Evolutionary conservation across 1,140 invertebrate genomes (phyloP).

Genomic region (Dryas iulia): DNA sequence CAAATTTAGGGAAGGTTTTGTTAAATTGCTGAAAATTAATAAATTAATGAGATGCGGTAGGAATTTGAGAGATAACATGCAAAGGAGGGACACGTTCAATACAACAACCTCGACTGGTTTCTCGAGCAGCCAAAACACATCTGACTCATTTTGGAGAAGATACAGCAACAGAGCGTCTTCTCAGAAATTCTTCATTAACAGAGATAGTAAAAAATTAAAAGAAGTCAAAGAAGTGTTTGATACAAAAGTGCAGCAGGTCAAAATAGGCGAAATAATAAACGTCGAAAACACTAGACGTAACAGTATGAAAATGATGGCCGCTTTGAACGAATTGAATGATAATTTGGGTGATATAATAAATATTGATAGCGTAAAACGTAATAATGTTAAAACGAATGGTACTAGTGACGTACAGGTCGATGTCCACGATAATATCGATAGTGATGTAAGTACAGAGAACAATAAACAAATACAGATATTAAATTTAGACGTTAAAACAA

Average conservation of each 20-base stretch:
- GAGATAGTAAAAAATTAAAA: conserved; percentile 65
- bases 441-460: conserved; percentile 45
- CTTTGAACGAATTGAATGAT: conserved; percentile 63
- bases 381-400: conserved; percentile 30
- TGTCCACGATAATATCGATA: conserved; percentile 45
- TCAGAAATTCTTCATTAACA: conserved; percentile 65
- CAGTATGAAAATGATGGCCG: conserved; percentile 76
- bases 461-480: conserved; percentile 77
- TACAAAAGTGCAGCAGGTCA: conserved; percentile 59
- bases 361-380: conserved; percentile 33
- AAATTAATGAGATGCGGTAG: conserved; percentile 70
- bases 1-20: conserved; percentile 92
- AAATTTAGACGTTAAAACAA: conserved; percentile 74
- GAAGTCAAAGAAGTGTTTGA: conserved; percentile 51
- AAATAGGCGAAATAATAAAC: conserved; percentile 74
- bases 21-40: conserved; percentile 81
- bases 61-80: conserved; percentile 72
- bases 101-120: conserved; percentile 78
- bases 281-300: conserved; percentile 76
- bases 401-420: conserved; percentile 52
- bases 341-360: conserved; percentile 45
- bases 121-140: conserved; percentile 76
- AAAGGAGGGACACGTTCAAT: conserved; percentile 77
- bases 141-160: conserved; percentile 77
- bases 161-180: conserved; percentile 76